Conservation (phyloP, 1,140 invertebrate species). For the Drosophila rufa region DNA sequence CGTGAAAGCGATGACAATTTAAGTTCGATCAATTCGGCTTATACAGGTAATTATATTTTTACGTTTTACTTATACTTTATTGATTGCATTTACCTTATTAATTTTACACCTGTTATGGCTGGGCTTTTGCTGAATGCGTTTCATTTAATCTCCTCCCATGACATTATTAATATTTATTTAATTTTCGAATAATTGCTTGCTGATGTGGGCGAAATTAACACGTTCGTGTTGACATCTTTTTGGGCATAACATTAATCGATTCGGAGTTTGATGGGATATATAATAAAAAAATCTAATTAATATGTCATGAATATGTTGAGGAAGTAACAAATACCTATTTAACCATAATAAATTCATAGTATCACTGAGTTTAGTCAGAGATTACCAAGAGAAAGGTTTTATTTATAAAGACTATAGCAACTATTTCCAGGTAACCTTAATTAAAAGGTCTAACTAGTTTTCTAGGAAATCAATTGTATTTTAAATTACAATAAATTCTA, state of each 20-base stretch:
- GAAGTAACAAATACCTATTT: not conserved
- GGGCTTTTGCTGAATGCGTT: slow-evolving; percentile 52
- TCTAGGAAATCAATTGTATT: not conserved
- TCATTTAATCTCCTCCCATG: slow-evolving; percentile 51
- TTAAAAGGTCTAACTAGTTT: not conserved
- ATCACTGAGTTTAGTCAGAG: not conserved
- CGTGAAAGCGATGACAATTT: slow-evolving; percentile 85
- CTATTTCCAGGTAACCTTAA: not conserved
- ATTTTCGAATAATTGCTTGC: slow-evolving; percentile 39
- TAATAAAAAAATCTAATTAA: not conserved
- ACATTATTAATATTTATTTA: slow-evolving; percentile 50
- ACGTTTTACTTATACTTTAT: slow-evolving; percentile 39
- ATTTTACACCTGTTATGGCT: slow-evolving; percentile 31
- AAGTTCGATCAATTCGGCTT: slow-evolving; percentile 84
- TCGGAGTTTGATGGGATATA: not conserved
- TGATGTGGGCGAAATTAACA: slow-evolving; percentile 45
- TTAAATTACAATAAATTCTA: not conserved
- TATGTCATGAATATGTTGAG: not conserved
- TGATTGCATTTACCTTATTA: slow-evolving; percentile 40
- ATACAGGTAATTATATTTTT: slow-evolving; percentile 76
- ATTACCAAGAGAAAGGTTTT: not conserved
- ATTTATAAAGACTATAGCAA: not conserved
- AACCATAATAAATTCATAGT: not conserved
- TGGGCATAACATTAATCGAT: slow-evolving; percentile 5
- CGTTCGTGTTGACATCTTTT: slow-evolving; percentile 32